Base-by-base conservation (phyloP, 2,888 invertebrate species). In the Temnothorax rugatulus region DNA sequence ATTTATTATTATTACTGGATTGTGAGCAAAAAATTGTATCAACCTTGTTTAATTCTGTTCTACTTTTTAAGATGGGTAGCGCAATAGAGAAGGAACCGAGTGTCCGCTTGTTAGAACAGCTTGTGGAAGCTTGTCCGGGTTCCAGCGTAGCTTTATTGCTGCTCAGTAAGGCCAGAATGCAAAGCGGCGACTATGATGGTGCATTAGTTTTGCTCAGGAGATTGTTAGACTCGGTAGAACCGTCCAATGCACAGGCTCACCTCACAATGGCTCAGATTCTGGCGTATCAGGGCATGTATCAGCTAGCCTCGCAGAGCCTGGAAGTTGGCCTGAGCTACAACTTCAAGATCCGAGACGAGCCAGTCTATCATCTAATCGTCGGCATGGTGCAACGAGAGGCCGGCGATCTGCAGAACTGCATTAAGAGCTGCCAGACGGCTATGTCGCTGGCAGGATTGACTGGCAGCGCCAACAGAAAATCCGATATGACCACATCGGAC, bases 261-360 rank as follows among this genome's bases (percentile, higher is more conserved):
- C 95, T 99, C 1, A 95, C 99, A 13, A 96, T 98, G 95, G 98
- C 99, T 0, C 97, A 98, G 94, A 97, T 99, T 76, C 97, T 97
- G 89, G 96, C 98, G 8, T 96, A 96, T 83, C 96, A 97, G 92
- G 96, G 96, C 57, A 95, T 96, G 66, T 98, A 96, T 91, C 96
- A 97, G 25, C 96, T 97, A 92, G 99, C 99, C 0, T 96, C 97
- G 15, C 98, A 98, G 94, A 97, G 97, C 81, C 95, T 99, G 66
- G 99, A 99, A 95, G 96, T 98, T 88, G 98, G 98, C 82, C 95
- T 99, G 18, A 99, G 99, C 92, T 97, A 98, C 93, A 98, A 99
- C 95, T 99, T 99, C 93, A 97, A 98, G 95, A 97, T 99, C 0
- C 96, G 99, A 88, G 99, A 99, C 85, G 97, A 98, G 95, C 98